A percentile compares a stretch with the other conserved stretches of the same genome.
Evolutionary conservation across 2,113 vertebrate genomes (phyloP).

Genomic region (Chrysochloris asiatica): DNA sequence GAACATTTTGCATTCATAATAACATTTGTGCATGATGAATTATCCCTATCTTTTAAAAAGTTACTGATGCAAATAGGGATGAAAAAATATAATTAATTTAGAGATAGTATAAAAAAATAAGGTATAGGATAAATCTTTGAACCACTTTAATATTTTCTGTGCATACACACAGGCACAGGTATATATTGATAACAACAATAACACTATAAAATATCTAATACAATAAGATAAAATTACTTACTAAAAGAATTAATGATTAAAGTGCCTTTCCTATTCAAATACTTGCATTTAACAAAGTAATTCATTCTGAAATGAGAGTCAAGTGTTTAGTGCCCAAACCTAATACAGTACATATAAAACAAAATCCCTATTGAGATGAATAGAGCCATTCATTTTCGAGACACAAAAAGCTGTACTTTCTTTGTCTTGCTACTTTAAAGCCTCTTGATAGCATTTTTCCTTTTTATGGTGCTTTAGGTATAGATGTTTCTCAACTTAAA

Average conservation of each 20-base stretch:
- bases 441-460: slow-evolving; percentile 82
- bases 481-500: slow-evolving; percentile 82
- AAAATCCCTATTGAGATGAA: slow-evolving; percentile 81
- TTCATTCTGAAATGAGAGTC: slow-evolving; percentile 74
- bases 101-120: neutral
- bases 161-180: slow-evolving; percentile 29
- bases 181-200: slow-evolving; percentile 40
- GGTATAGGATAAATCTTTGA: neutral
- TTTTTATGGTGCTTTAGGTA: slow-evolving; percentile 84
- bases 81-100: slow-evolving; percentile 1
- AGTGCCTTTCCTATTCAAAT: slow-evolving; percentile 73
- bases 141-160: neutral
- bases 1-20: slow-evolving; percentile 1
- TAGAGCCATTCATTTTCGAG: slow-evolving; percentile 82
- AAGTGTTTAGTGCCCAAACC: slow-evolving; percentile 74
- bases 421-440: slow-evolving; percentile 81
- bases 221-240: slow-evolving; percentile 1
- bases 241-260: slow-evolving; percentile 72
- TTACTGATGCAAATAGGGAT: neutral
- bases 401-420: slow-evolving; percentile 80
- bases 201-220: neutral
- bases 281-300: slow-evolving; percentile 68
- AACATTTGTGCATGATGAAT: slow-evolving; percentile 13
- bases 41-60: neutral
- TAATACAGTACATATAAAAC: slow-evolving; percentile 65